Base-by-base conservation (phyloP, 2,888 invertebrate species). In the Tortrix viridana region DNA sequence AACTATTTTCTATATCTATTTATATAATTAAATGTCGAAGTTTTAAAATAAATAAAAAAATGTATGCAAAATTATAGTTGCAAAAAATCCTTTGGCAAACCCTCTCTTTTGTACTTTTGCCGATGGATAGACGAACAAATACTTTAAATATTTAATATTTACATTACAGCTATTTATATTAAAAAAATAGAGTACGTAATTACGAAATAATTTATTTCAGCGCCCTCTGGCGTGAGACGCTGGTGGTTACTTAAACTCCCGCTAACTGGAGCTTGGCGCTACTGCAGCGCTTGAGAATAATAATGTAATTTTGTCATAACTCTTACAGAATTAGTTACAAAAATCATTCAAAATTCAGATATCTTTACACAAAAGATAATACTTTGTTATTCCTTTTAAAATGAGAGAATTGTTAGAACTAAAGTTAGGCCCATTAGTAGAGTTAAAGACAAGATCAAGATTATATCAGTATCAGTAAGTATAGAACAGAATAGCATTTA, bases 191-290 rank as follows among this genome's bases (percentile, higher is more conserved):
- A 50, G 41, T 49, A 49, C 20, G 38, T 63, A 53, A 56, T 50
- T 58, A 59, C 55, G 48, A 65, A 71, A 71, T 71, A 70, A 71
- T 70, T 74, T 69, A 71, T 47, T 70, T 67, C 65, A 76, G 50
- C 71, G 75, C 75, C 75, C 77, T 74, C 79, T 80, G 60, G 18
- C 60, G 63, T 1, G 6, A 6, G 12, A 47, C 56, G 38, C 23
- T 23, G 19, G 23, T 37, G 46, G 5, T 20, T 48, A 16, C 7
- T 16, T 16, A 5, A 52, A 37, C n/a, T 20, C 3, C 37, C 19
- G 32, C 18, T 41, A 41, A 41, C 3, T 38, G 12, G 14, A 38
- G 19, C n/a, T 14, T 19, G 26, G 32, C 12, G 18, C 26, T 32
- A 12, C 49, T 0, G 41, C 18, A 12, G 2, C 26, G 26, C 9